phyloP scores from a whole-genome alignment of 2,113 vertebrate species.

The Onychorhynchus coronatus region DNA sequence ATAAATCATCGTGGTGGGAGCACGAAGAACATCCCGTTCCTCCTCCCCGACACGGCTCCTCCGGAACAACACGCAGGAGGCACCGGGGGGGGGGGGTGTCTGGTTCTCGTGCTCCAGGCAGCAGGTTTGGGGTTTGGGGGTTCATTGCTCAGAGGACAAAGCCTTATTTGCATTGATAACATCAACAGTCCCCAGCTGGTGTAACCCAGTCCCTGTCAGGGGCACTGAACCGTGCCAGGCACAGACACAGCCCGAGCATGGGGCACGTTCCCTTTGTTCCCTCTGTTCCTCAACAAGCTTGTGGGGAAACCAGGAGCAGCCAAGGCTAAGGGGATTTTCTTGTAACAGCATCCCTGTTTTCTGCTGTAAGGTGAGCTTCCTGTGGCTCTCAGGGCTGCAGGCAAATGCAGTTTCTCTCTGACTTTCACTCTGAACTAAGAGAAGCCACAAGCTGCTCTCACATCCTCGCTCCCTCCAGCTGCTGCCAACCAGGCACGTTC shows the following conservation, averaged over 20 bases:
- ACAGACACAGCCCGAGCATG: background rate
- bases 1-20: background rate
- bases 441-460: background rate
- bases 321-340: background rate
- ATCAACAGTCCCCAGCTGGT: background rate
- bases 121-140: background rate
- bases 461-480: background rate
- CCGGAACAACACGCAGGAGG: background rate
- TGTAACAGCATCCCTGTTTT: background rate
- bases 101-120: background rate
- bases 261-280: background rate
- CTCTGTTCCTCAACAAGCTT: background rate
- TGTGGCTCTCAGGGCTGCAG: background rate
- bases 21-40: background rate
- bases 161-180: background rate
- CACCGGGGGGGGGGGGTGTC: accelerated
- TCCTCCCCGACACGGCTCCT: background rate
- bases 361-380: background rate
- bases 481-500: accelerated
- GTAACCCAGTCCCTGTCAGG: background rate
- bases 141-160: background rate
- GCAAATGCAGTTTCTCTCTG: background rate
- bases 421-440: background rate
- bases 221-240: background rate
- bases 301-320: background rate